These are phyloP conservation scores for Amblyornis subalaris DNA, from an alignment of 2,113 vertebrate species.

Conservation along the genomic window DNA sequence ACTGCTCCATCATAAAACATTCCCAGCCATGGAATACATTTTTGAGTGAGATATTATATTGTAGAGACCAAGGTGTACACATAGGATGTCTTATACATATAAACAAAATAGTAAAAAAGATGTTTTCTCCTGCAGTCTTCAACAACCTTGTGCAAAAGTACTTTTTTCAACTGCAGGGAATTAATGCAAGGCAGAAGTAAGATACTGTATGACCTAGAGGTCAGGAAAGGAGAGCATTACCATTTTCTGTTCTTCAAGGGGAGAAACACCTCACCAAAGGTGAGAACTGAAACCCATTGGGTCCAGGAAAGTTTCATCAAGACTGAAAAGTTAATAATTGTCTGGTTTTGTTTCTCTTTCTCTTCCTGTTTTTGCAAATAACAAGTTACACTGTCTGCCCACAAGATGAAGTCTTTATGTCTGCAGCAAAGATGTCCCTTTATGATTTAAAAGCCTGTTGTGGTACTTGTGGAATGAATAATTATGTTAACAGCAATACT, in stretches of 20 bases:
- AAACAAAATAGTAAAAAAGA: background rate
- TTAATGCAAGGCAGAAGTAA: background rate
- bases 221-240: background rate
- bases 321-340: background rate
- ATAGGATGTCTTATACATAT: background rate
- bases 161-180: background rate
- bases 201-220: background rate
- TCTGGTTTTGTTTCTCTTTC: background rate
- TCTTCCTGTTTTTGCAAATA: background rate
- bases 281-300: background rate
- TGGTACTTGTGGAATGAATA: conserved; percentile 12
- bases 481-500: background rate
- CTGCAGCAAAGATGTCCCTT: background rate
- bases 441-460: background rate
- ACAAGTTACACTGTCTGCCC: background rate
- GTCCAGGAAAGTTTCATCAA: background rate
- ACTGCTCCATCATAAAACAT: conserved; percentile 19
- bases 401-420: background rate
- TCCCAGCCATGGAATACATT: background rate
- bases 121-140: background rate
- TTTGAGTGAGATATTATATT: conserved; percentile 15
- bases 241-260: background rate
- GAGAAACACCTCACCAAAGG: background rate
- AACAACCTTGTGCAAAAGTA: background rate
- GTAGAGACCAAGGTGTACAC: background rate